phyloP scores from a whole-genome alignment of 2,888 invertebrate species.

The Drosophila rubida region DNA sequence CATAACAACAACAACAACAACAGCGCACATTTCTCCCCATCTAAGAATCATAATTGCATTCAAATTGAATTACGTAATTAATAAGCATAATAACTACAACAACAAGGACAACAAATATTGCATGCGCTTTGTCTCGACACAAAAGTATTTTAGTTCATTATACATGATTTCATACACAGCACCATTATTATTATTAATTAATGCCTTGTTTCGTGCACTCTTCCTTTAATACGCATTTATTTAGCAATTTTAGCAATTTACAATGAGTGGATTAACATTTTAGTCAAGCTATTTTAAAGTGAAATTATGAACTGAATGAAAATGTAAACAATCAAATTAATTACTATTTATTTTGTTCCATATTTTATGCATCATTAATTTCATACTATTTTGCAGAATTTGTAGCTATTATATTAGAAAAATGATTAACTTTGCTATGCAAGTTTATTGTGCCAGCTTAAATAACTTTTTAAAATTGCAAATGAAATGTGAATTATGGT shows the following conservation, averaged over 20 bases:
- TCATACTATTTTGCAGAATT: background rate
- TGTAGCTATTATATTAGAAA: too few species aligned
- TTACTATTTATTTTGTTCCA: too few species aligned
- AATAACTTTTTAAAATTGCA: background rate
- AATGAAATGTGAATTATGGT: constrained; percentile 11
- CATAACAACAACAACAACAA: constrained; percentile 8
- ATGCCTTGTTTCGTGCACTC: background rate
- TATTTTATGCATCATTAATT: background rate
- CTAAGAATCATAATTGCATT: constrained; percentile 49
- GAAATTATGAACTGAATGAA: background rate
- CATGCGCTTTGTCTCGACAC: constrained; percentile 11
- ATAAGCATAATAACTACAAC: constrained; percentile 35
- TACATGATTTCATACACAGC: constrained; percentile 22
- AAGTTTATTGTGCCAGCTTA: background rate
- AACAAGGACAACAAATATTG: constrained; percentile 12
- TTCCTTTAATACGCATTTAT: background rate
- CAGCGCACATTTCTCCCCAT: constrained; percentile 10
- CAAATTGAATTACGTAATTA: constrained; percentile 59
- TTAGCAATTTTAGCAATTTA: background rate
- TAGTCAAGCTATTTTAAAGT: background rate
- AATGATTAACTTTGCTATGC: background rate
- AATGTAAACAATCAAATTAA: too few species aligned
- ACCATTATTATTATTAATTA: constrained; percentile 26
- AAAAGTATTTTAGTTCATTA: constrained; percentile 45
- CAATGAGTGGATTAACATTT: too few species aligned